Conservation (phyloP, 1,140 invertebrate species). For the Zophobas morio region DNA sequence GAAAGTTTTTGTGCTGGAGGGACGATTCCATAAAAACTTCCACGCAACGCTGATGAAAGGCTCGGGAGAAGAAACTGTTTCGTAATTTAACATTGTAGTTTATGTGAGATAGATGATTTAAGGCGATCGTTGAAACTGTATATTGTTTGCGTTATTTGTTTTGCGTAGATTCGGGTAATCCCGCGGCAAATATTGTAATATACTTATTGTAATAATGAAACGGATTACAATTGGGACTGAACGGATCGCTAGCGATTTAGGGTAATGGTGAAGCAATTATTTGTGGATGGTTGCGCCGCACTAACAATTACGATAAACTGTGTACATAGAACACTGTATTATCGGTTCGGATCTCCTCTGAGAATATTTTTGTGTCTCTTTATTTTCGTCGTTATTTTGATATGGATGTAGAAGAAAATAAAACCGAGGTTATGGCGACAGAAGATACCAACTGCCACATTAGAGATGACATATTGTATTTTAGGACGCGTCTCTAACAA, state of each 20-base stretch:
- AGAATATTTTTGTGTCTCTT: constrained; percentile 1
- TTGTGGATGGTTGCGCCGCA: neutral
- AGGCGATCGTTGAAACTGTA: constrained; percentile 3
- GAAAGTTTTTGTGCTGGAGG: neutral
- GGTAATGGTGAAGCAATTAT: constrained; percentile 14
- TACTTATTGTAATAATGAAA: constrained; percentile 17
- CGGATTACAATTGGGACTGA: constrained; percentile 7
- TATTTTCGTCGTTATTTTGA: constrained; percentile 1
- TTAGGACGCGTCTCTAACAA: neutral
- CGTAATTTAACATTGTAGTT: neutral
- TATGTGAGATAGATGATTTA: constrained; percentile 22
- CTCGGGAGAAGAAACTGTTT: neutral
- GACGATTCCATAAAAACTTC: constrained; percentile 8
- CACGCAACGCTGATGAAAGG: neutral
- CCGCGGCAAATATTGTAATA: constrained; percentile 11
- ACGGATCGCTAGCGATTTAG: neutral
- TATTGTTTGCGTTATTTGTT: neutral
- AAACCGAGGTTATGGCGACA: constrained; percentile 1
- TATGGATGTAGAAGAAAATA: neutral
- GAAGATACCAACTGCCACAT: constrained; percentile 28
- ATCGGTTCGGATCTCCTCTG: neutral
- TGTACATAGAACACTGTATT: neutral
- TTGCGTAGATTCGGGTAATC: neutral
- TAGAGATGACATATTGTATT: constrained; percentile 19
- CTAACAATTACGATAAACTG: neutral